A percentile compares a stretch with the other conserved stretches of the same genome.
Conservation (phyloP, 2,797 vertebrate genomes). For the Callimico goeldii region DNA sequence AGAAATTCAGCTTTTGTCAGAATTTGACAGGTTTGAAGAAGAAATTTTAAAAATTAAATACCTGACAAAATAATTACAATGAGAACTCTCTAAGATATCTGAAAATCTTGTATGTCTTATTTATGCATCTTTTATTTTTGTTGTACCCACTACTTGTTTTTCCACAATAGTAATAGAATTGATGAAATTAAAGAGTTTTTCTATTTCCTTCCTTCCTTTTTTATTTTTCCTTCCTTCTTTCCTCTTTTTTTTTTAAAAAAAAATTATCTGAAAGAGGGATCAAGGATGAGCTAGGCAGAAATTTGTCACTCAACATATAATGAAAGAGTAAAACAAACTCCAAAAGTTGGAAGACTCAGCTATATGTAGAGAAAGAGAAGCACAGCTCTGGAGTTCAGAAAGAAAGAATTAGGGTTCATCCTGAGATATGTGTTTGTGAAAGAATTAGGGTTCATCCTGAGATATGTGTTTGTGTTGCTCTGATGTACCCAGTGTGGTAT, state of each 20-base stretch:
- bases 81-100: not conserved
- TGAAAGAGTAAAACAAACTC: not conserved
- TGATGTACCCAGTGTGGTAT: not conserved
- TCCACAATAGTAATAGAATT: not conserved
- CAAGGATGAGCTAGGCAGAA: not conserved
- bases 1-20: too few relatives aligned
- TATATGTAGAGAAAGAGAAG: not conserved
- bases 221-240: not conserved
- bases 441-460: not conserved
- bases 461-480: fast-evolving
- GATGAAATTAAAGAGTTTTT: not conserved
- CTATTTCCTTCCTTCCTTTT: not conserved
- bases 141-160: not conserved
- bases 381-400: not conserved
- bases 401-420: not conserved
- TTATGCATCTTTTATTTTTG: not conserved
- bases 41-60: not conserved
- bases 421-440: fast-evolving
- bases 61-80: not conserved
- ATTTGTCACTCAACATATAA: not conserved
- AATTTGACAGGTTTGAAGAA: not conserved
- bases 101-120: not conserved
- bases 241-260: not conserved
- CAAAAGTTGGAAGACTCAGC: not conserved
- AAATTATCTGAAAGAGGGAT: not conserved